Evolutionary conservation across 2,888 invertebrate species (phyloP), one percentile per base, ranked within the genome.

Genomic region (Drosophila prostipennis): DNA sequence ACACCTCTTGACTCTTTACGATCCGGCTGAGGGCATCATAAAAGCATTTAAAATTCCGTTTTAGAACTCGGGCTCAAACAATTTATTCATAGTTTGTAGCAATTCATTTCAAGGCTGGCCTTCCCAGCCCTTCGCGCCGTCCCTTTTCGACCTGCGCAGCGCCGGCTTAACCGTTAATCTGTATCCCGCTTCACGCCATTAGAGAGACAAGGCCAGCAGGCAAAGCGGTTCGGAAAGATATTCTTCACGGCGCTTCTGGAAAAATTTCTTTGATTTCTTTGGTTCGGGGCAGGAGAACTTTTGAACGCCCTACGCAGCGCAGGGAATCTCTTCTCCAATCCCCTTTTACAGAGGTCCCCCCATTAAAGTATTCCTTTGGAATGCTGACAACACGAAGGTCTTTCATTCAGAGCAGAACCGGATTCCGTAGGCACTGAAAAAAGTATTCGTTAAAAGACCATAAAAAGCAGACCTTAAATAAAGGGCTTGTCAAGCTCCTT

Each of bases 161-260:
- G 78, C 79, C 88, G 77, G 88, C 75, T 82, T 86, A 76, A 86
- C 71, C 76, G 85, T 74, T 81, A 87, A 81, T 83, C 76, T 65
- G 58, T 72, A 56, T 72, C 68, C 70, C 29, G 48, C 75, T 76
- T 80, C 87, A 77, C 83, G 83, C 88, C 78, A 87, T 82, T 86
- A 80, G 74, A 37, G 39, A 43, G 45, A 60, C 45, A 58, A 71
- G 43, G 68, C 39, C 56, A 48, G 43, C 43, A 45, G 51, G 60
- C 49, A 70, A 64, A 61, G 76, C 39, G 49, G 48, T 51, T 51
- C 16, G 10, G 11, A 16, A 43, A 19, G 16, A 16, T 32, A 46
- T 54, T 52, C 55, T 58, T 51, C 53, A 56, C 67, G 80, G 82
- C 79, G 82, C 83, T 83, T 75, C 77, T 64, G 37, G 14, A 65